Base-by-base conservation (phyloP, 2,888 invertebrate species). In the Synergus gifuensis region DNA sequence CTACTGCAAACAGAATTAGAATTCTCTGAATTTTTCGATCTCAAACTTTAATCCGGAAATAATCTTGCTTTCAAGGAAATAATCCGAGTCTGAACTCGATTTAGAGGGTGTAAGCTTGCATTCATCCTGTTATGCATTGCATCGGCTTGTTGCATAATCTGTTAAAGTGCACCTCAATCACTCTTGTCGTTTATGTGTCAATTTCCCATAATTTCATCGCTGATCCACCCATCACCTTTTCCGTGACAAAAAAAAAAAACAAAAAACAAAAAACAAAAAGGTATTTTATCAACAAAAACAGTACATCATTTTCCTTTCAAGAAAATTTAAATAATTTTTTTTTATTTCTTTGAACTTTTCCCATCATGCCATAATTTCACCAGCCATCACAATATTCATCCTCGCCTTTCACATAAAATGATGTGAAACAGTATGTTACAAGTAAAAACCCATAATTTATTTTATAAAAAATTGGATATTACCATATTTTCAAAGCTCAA, bases 51-150 rank as follows among this genome's bases (percentile, higher is more conserved):
- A 54, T 54, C 54, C 54, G n/a, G 54, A n/a, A n/a, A 54, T 54
- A 54, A 46, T 69, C 28, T 49, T 69, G 28, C 69, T 69, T 69
- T 69, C 16, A 69, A 28, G 69, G 28, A n/a, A 69, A 28, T 69
- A 69, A 49, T 69, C 69, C 46, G 28, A 3, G 69, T 49, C 11
- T 69, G 49, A 49, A 69, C 49, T 69, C 69, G 28, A 69, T 69
- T 69, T 49, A 69, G 16, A 69, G 49, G 46, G 46, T 49, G 69
- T 22, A 49, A 69, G 69, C 44, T 9, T 69, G 69, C 49, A 69
- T 69, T 69, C 22, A 54, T 46, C 4, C 46, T 44, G 46, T 69
- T 63, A 28, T 63, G 16, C 67, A 16, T 46, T 46, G 28, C 28
- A 18, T 22, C 22, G 67, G 46, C 69, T 16, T 28, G 8, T 22